Base-by-base conservation (phyloP, 1,140 invertebrate species). In the Scaptodrosophila lebanonensis region DNA sequence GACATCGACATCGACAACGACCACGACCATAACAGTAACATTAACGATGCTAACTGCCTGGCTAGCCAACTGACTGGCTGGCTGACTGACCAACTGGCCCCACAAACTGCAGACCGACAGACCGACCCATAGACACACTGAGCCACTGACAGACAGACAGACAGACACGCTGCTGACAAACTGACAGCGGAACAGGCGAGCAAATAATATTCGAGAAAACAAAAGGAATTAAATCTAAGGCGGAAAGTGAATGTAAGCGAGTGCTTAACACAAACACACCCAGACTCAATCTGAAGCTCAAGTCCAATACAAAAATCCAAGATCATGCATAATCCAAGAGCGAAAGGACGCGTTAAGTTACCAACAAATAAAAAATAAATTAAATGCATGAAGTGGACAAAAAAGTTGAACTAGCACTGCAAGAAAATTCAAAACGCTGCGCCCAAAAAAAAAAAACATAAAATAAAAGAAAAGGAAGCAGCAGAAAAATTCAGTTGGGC, bases 401-500 rank as follows among this genome's bases (percentile, higher is more conserved):
- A n/a, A n/a, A n/a, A n/a, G n/a, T n/a, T n/a, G n/a, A n/a, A n/a
- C n/a, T n/a, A n/a, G n/a, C n/a, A n/a, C n/a, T n/a, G n/a, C n/a
- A n/a, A n/a, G n/a, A n/a, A n/a, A n/a, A n/a, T n/a, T 1, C 13
- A 1, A 12, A 40, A 13, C 3, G 3, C 12, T 7, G 8, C 11
- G 1, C 16, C 15, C n/a, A 3, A 29, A 36, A 53, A 40, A 33
- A 33, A 33, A 33, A 33, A 33, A 33, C 11, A 33, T 32, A 47
- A 48, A 48, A 42, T 32, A 39, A 25, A 60, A 9, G 36, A 12
- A 25, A 25, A 25, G 8, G 8, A 32, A 63, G 48, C 53, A 45
- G 45, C 53, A 63, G 53, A 63, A 53, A 58, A 58, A 51, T 51
- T 58, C 47, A 58, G 60, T 53, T 51, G 38, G 35, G 58, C 49